A percentile compares a stretch with the other conserved stretches of the same genome.
These are phyloP conservation scores for Cylas formicarius DNA, from an alignment of 1,140 invertebrate species.

Conservation along the genomic window DNA sequence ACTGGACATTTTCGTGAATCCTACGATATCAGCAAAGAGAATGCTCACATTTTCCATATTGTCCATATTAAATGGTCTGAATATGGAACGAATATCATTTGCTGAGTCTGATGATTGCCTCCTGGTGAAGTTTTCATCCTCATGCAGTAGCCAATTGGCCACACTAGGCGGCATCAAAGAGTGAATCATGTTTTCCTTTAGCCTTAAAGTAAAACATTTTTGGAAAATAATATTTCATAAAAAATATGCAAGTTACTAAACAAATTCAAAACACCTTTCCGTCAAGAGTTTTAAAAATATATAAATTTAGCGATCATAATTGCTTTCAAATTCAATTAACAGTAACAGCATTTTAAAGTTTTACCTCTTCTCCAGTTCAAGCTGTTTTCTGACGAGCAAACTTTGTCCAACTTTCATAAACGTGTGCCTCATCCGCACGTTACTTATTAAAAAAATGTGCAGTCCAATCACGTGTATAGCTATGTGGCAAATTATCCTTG, in stretches of 20 bases:
- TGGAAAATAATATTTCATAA: no score
- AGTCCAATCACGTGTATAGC: conserved; percentile 88
- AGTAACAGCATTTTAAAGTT: no score
- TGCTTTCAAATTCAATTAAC: no score
- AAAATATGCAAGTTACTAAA: no score
- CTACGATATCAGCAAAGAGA: conserved; percentile 96
- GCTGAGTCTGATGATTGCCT: conserved; percentile 49
- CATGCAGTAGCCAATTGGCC: conserved; percentile 71
- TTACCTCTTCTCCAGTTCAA: conserved; percentile 86
- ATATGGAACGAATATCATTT: conserved; percentile 72
- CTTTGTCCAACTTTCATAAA: conserved; percentile 97
- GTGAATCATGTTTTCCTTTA: conserved; percentile 96
- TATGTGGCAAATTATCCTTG: conserved; percentile 64
- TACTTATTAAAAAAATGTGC: conserved; percentile 88
- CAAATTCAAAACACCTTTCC: no score
- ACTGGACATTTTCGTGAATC: conserved; percentile 95
- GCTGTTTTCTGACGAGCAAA: conserved; percentile 72
- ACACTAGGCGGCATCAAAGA: conserved; percentile 93
- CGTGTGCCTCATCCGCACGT: conserved; percentile 85
- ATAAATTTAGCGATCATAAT: no score
- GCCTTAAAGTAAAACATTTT: no score
- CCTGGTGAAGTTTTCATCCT: conserved; percentile 36
- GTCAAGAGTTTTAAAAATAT: no score
- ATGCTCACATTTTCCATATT: conserved; percentile 95
- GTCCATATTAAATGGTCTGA: conserved; percentile 92